Conservation (phyloP, 2,888 invertebrate species). For the Esperia sulphurella region DNA sequence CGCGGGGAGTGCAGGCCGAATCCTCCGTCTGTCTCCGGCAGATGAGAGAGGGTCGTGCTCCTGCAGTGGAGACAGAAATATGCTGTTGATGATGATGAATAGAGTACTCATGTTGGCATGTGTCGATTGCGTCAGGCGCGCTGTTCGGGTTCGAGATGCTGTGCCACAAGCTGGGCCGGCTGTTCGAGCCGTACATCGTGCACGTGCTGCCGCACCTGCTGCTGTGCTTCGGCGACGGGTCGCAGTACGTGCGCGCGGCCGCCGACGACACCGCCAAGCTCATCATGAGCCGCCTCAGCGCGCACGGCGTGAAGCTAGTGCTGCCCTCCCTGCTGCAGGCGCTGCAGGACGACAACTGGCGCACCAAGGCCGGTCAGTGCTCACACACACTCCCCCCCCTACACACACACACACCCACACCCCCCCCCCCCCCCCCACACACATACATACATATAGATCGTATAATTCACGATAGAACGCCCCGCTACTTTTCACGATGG, state of each 20-base stretch:
- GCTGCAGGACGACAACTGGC: constrained; percentile 98
- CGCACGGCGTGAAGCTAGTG: constrained; percentile 98
- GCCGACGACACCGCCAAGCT: constrained; percentile 98
- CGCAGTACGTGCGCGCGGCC: constrained; percentile 96
- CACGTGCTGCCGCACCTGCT: constrained; percentile 97
- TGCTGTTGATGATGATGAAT: too few species aligned
- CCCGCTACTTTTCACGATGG: too few species aligned
- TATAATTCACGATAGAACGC: too few species aligned
- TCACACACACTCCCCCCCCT: too few species aligned
- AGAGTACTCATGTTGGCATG: too few species aligned
- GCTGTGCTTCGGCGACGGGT: constrained; percentile 96
- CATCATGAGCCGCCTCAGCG: constrained; percentile 96
- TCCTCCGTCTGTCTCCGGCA: too few species aligned
- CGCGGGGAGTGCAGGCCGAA: too few species aligned
- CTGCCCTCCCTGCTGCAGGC: constrained; percentile 95
- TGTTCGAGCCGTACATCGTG: constrained; percentile 99
- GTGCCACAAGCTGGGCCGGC: constrained; percentile 94
- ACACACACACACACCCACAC: too few species aligned
- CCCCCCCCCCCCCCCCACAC: too few species aligned
- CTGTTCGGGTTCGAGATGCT: constrained; percentile 98
- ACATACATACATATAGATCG: too few species aligned
- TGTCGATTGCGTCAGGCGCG: constrained; percentile 81
- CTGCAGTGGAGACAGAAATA: too few species aligned
- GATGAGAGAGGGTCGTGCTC: too few species aligned
- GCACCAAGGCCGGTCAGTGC: constrained; percentile 92